These are phyloP conservation scores for Mellivora capensis DNA, from an alignment of 2,113 vertebrate species.

Conservation along the genomic window DNA sequence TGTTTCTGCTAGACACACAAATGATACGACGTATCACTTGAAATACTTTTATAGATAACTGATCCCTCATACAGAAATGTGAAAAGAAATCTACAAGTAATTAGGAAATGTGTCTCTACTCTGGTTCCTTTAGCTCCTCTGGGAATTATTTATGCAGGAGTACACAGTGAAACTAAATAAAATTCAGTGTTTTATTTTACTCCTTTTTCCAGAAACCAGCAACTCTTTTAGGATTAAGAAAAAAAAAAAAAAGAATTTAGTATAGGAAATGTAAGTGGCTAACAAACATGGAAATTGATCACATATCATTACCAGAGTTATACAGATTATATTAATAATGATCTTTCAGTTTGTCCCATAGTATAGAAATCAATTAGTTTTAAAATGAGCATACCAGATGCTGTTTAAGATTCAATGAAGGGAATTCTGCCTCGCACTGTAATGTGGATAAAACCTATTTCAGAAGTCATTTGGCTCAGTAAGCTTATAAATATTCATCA, in stretches of 20 bases:
- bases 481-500: not conserved
- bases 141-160: not conserved
- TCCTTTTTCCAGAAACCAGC: not conserved
- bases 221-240: not conserved
- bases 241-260: not conserved
- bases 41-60: not conserved
- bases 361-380: not conserved
- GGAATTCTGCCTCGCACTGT: not conserved
- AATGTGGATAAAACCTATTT: not conserved
- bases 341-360: not conserved
- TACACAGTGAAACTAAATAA: not conserved
- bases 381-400: not conserved
- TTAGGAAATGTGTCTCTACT: not conserved
- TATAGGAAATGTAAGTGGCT: not conserved
- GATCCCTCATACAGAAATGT: not conserved
- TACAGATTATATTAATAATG: not conserved
- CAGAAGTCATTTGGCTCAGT: not conserved
- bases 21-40: not conserved
- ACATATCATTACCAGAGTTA: not conserved
- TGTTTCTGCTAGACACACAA: not conserved
- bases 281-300: not conserved
- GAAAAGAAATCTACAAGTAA: not conserved
- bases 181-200: not conserved
- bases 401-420: not conserved
- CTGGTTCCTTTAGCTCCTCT: not conserved